A percentile compares a stretch with the other conserved stretches of the same genome.
These are phyloP conservation scores for Chromoteleia sp. DNA, from an alignment of 2,888 invertebrate species.

Conservation along the genomic window DNA sequence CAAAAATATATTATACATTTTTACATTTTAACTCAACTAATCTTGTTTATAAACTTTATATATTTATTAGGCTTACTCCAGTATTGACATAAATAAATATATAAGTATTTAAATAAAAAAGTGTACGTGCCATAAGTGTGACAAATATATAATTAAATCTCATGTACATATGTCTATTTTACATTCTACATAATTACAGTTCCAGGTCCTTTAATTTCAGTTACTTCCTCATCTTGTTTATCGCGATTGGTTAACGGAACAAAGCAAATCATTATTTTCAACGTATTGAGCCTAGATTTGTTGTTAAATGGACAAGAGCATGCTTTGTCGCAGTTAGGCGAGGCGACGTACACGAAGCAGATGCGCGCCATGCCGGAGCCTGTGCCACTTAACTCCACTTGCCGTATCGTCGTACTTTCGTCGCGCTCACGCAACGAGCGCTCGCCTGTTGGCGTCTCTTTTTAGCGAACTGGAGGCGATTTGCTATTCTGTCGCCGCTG, in stretches of 20 bases:
- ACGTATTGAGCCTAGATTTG: slow-evolving; percentile 8
- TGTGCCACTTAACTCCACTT: slow-evolving; percentile 80
- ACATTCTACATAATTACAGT: no score
- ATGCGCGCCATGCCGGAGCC: slow-evolving; percentile 74
- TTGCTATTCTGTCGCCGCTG: slow-evolving; percentile 64
- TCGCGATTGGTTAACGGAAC: neutral
- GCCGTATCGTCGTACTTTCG: slow-evolving; percentile 64
- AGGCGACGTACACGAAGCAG: slow-evolving; percentile 54
- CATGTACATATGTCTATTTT: no score
- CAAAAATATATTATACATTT: no score
- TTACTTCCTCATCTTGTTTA: neutral
- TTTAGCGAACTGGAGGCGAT: slow-evolving; percentile 54
- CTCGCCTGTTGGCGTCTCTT: slow-evolving; percentile 37
- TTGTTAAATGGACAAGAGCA: slow-evolving; percentile 35
- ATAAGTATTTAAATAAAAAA: no score
- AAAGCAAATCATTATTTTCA: slow-evolving; percentile 17
- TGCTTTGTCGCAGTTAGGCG: slow-evolving; percentile 25
- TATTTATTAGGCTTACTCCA: no score
- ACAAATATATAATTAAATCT: no score
- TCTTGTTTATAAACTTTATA: no score
- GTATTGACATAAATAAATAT: no score
- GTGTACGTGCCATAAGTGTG: no score
- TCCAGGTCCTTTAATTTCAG: no score
- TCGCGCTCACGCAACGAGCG: slow-evolving; percentile 35
- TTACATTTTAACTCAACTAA: no score